Evolutionary conservation across 2,113 vertebrate species (phyloP), one percentile per base, ranked within the genome.

Genomic region (Cyphomyrus discorhynchus): DNA sequence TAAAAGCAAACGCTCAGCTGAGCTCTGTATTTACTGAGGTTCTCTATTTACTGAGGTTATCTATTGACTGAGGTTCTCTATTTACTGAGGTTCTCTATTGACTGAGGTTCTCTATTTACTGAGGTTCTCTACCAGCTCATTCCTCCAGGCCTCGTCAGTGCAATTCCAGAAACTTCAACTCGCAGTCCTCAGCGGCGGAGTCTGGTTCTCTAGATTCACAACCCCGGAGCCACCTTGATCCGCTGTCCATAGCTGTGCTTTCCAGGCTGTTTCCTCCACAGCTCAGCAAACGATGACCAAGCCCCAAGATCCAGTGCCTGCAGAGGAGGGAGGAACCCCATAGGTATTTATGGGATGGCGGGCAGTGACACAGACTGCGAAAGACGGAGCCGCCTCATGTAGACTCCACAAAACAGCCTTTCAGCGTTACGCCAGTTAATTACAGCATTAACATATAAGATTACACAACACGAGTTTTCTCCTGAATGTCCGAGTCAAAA

Each of bases 341-440:
- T 35, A 9, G 91, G 90, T 91, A 58, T 93, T 93, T 93, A 92
- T 89, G 31, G 90, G n/a, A 77, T 90, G 52, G 92, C 89, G 90
- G 70, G 80, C 5, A 35, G 66, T 84, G 91, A 93, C 90, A 89
- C 85, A 90, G 53, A 70, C 84, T 88, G 91, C 92, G 92, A 93
- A 91, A 93, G 93, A 66, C 17, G 52, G 50, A 92, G 90, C 58
- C 77, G 88, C 89, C 91, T 91, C 74, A 87, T 92, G 90, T 88
- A 85, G 91, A 82, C 88, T 92, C 89, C 82, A 66, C 92, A 92
- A 94, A 94, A 93, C 91, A 2, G 85, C 92, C 92, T 70, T 91
- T 42, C 83, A 39, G 11, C 53, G 88, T 94, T 93, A 94, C 93
- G 92, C 92, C 27, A 89, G 93, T 89, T 91, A 94, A 94, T 95